Evolutionary conservation across 2,888 invertebrate species (phyloP).

Genomic region (Athalia circularis): DNA sequence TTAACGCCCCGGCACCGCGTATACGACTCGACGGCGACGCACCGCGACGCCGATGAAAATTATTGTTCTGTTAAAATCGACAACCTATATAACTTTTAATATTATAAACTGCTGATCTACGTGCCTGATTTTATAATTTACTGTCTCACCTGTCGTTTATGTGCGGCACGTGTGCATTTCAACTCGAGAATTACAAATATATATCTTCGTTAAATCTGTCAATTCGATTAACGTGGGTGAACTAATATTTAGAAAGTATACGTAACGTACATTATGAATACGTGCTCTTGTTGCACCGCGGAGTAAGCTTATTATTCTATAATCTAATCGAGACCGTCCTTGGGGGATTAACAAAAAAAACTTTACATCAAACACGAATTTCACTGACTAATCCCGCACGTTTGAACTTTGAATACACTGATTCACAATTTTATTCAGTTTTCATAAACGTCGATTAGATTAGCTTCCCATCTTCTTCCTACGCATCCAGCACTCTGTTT

Average conservation of each 20-base stretch:
- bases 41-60: constrained; percentile 5
- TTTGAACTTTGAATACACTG: too few species aligned
- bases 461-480: too few species aligned
- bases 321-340: not conserved
- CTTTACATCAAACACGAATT: too few species aligned
- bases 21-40: too few species aligned
- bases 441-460: too few species aligned
- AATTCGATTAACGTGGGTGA: constrained; percentile 42
- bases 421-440: too few species aligned
- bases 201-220: constrained; percentile 42
- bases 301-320: constrained; percentile 6
- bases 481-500: too few species aligned
- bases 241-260: constrained; percentile 42
- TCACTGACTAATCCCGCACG: too few species aligned
- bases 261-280: constrained; percentile 8
- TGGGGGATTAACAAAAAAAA: too few species aligned
- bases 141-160: constrained; percentile 40
- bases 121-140: constrained; percentile 41
- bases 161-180: constrained; percentile 32
- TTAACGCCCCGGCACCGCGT: not conserved
- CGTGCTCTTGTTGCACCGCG: constrained; percentile 10
- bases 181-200: constrained; percentile 29
- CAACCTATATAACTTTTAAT: not conserved
- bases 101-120: constrained; percentile 19
- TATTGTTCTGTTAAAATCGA: constrained; percentile 31